Evolutionary conservation across 2,888 invertebrate genomes (phyloP), one percentile per base, ranked within the genome.

Genomic region (Prosopocoilus inquinatus): DNA sequence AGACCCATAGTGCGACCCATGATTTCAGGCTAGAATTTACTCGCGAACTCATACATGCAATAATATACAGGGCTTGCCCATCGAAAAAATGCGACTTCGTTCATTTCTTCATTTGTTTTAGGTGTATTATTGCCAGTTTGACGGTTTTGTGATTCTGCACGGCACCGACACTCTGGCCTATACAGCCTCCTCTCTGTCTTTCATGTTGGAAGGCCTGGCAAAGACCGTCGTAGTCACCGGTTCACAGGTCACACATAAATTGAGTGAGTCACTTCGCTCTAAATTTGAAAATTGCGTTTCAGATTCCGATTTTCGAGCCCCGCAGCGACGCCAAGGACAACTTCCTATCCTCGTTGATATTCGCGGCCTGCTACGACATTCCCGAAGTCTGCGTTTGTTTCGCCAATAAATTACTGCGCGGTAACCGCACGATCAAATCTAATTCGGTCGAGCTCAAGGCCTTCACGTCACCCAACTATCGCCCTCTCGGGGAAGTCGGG

Each of bases 131-230:
- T 83, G 88, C 62, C 76, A 85, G 41, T 97, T 88, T 71, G 94
- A 97, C 70, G 96, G 96, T 0, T 98, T 98, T 71, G 93, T 98
- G 0, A 84, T 98, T 1, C 83, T 98, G 0, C 97, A 98, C 72
- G 98, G 98, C 0, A 98, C 95, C 0, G 98, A 98, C 73, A 98
- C 98, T 0, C 80, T 98, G 65, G 88, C 94, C 4, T 98, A 96
- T 75, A 96, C 97, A 0, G 94, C 98, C 0, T 96, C 96, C 0
- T 96, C 96, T 0, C 79, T 98, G 1, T 96, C 96, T 0, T 98
- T 96, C 74, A 96, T 98, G 94, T 82, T 97, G 70, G 95, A 97
- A 74, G 90, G 95, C 68, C 84, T 98, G 1, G 93, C 94, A 9
- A 98, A 98, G 77, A 88, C 93, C 4, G 89, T 98, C 9, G 87